Base-by-base conservation (phyloP, 2,797 vertebrate species). In the Chaunax sp. region DNA sequence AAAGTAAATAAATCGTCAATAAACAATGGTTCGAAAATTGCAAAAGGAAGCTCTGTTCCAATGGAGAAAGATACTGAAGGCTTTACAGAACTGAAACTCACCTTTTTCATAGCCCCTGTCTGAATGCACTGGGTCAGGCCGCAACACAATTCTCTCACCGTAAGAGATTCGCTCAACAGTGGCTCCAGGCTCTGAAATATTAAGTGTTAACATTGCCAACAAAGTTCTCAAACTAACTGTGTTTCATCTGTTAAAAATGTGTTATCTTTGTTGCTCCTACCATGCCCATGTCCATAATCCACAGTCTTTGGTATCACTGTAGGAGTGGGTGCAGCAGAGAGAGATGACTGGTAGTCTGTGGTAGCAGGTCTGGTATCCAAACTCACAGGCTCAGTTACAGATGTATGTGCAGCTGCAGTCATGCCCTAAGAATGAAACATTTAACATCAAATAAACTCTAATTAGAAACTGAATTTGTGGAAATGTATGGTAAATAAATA, bases 101-200 rank as follows among this genome's bases (percentile, higher is more conserved):
- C 98, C 98, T 95, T 98, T 98, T 77, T 97, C 96, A 92, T 96
- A 99, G 7, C 90, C 64, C 70, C 95, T 93, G 72, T 97, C 96
- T 63, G 95, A 92, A 0, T 91, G 87, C 18, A 94, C 12, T 40
- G 96, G 96, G 53, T 97, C 97, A 37, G 97, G 97, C 76, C 97
- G 95, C 23, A 99, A 88, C 18, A 97, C 91, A 67, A 99, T 95
- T 84, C 98, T 95, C 84, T 99, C 98, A 18, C 98, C 98, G 61
- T 99, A 99, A 2, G 98, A 94, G 50, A 97, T 97, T 67, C 97
- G 95, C 80, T 98, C 98, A 81, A 99, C 96, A 58, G 96, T 99
- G 67, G 95, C 86, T 56, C 94, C 94, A 4, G 92, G 92, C 75
- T 98, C 97, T 98, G 67, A 68, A 85, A 87, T 14, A 75, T 60